Percentiles rank a stretch among this genome's conserved stretches.
phyloP scores from a whole-genome alignment of 2,888 invertebrate species.

The Tinea semifulvella region DNA sequence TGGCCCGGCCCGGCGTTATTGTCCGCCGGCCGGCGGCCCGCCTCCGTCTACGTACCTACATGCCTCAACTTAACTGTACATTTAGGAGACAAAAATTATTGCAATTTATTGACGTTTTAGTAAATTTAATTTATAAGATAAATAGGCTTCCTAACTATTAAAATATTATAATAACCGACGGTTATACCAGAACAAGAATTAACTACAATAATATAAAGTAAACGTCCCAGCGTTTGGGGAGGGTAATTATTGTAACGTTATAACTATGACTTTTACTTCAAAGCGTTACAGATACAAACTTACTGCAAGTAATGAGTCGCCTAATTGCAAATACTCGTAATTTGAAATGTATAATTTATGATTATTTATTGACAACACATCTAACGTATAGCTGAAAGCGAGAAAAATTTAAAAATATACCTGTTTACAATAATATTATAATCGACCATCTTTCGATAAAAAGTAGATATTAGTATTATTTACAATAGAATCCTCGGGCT shows the following conservation, averaged over 20 bases:
- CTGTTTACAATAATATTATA: slow-evolving; percentile 49
- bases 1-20: slow-evolving; percentile 14
- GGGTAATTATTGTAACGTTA: slow-evolving; percentile 31
- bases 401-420: slow-evolving; percentile 66
- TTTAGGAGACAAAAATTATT: slow-evolving; percentile 14
- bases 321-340: slow-evolving; percentile 45
- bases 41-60: slow-evolving; percentile 10
- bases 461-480: slow-evolving; percentile 58
- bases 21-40: slow-evolving; percentile 17
- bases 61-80: neutral
- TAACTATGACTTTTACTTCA: slow-evolving; percentile 62
- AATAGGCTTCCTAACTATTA: slow-evolving; percentile 14
- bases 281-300: slow-evolving; percentile 42
- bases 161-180: slow-evolving; percentile 9
- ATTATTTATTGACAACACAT: slow-evolving; percentile 60
- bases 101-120: slow-evolving; percentile 13
- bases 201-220: slow-evolving; percentile 20
- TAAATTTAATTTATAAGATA: slow-evolving; percentile 12
- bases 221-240: slow-evolving; percentile 39
- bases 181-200: slow-evolving; percentile 6
- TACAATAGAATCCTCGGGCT: slow-evolving; percentile 50
- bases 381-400: slow-evolving; percentile 67
- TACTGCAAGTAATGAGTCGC: slow-evolving; percentile 55
- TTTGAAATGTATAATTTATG: slow-evolving; percentile 61
- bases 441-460: slow-evolving; percentile 58